These are phyloP conservation scores for Spheniscus mendiculus DNA, from an alignment of 2,113 vertebrate genomes.

Conservation along the genomic window DNA sequence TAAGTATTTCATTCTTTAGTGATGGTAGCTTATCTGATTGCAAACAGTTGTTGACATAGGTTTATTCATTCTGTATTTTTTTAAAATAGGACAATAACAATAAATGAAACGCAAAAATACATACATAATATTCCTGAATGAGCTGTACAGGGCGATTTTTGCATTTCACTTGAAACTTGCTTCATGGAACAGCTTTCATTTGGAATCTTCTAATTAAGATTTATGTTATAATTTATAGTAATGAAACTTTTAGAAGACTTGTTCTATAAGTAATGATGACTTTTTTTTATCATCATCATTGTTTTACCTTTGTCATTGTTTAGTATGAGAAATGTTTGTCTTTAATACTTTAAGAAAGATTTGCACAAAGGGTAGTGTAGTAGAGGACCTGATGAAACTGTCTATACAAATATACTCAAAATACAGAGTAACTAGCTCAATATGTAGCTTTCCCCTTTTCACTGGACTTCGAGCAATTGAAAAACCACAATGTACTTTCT, in stretches of 20 bases:
- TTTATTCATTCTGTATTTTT: background rate
- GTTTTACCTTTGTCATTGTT: background rate
- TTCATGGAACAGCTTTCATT: background rate
- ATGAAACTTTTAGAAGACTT: background rate
- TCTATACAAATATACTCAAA: background rate
- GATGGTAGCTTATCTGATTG: background rate
- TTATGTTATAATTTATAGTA: background rate
- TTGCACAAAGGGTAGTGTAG: background rate
- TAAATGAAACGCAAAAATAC: background rate
- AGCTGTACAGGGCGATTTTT: background rate
- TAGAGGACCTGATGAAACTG: background rate
- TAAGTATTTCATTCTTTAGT: slow-evolving; percentile 76
- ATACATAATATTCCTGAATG: background rate
- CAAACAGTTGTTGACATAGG: background rate
- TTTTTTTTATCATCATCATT: background rate
- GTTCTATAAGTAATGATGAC: background rate
- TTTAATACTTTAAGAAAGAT: background rate
- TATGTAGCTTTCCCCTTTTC: background rate
- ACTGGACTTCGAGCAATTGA: background rate
- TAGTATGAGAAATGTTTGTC: background rate
- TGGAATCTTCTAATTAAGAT: background rate
- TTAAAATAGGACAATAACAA: background rate
- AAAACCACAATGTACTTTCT: background rate
- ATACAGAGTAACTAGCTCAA: background rate
- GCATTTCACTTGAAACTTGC: background rate